These are phyloP conservation scores for Eospalax fontanierii DNA, from an alignment of 2,797 vertebrate genomes.

Conservation along the genomic window DNA sequence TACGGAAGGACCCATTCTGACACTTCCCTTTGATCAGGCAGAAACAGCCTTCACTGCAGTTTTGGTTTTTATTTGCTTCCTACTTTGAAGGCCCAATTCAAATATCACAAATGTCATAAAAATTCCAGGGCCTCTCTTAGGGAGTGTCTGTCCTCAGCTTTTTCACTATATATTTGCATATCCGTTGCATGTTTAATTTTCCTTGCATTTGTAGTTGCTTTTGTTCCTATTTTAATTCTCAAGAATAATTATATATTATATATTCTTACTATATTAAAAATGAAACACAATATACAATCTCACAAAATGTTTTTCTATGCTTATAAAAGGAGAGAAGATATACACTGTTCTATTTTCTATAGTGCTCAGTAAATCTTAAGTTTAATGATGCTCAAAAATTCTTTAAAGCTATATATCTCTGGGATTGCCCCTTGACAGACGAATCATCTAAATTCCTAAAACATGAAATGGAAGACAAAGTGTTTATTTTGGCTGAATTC, in stretches of 20 bases:
- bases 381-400: neutral
- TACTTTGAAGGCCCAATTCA: neutral
- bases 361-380: neutral
- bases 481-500: neutral
- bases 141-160: neutral
- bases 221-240: neutral
- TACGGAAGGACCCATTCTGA: neutral
- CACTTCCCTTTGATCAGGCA: neutral
- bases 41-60: neutral
- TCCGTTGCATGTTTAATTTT: neutral
- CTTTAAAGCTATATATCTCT: neutral
- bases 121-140: neutral
- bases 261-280: neutral
- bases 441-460: neutral
- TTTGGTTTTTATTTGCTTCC: neutral
- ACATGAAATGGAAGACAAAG: neutral
- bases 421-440: neutral
- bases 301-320: neutral
- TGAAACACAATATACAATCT: neutral
- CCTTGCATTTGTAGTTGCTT: neutral
- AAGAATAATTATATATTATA: neutral
- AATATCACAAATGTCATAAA: neutral
- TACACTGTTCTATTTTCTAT: neutral
- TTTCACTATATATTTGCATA: neutral
- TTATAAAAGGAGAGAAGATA: neutral